These are phyloP conservation scores for Ophiodon elongatus DNA, from an alignment of 2,113 vertebrate genomes.

Conservation along the genomic window DNA sequence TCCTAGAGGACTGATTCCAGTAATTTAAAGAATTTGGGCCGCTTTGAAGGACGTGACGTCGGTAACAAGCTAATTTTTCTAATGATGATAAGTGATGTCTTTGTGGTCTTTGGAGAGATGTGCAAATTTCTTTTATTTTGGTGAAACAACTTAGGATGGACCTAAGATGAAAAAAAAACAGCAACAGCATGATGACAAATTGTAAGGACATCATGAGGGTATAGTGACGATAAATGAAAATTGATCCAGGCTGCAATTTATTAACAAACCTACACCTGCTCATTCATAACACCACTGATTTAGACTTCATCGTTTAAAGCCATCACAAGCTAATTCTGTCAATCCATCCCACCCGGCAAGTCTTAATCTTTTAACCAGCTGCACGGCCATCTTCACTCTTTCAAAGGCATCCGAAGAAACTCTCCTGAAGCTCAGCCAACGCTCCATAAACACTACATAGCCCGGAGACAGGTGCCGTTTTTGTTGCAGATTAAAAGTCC, in stretches of 20 bases:
- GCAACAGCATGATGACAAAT: neutral
- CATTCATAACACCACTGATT: conserved; percentile 5
- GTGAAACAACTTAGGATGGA: neutral
- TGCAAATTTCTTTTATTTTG: neutral
- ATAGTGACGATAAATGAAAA: neutral
- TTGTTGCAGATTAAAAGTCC: conserved; percentile 74
- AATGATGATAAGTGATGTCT: neutral
- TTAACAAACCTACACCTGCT: conserved; percentile 7
- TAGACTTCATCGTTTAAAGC: neutral
- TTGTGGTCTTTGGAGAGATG: neutral
- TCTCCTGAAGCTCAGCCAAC: conserved; percentile 44
- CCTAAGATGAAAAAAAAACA: neutral
- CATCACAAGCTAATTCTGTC: neutral
- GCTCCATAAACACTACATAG: conserved; percentile 48
- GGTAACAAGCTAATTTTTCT: neutral
- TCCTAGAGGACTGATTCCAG: neutral
- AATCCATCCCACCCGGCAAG: neutral
- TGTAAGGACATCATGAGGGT: neutral
- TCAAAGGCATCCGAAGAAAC: conserved; percentile 42
- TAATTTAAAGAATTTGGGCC: neutral
- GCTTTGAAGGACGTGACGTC: neutral
- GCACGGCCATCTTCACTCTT: conserved; percentile 26
- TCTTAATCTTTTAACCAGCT: conserved; percentile 36
- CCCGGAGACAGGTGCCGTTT: conserved; percentile 65
- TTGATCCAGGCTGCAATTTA: neutral